Percentiles rank a stretch among this genome's conserved stretches.
Conservation (phyloP, 1,140 invertebrate genomes). For the Thaumetopoea pityocampa region DNA sequence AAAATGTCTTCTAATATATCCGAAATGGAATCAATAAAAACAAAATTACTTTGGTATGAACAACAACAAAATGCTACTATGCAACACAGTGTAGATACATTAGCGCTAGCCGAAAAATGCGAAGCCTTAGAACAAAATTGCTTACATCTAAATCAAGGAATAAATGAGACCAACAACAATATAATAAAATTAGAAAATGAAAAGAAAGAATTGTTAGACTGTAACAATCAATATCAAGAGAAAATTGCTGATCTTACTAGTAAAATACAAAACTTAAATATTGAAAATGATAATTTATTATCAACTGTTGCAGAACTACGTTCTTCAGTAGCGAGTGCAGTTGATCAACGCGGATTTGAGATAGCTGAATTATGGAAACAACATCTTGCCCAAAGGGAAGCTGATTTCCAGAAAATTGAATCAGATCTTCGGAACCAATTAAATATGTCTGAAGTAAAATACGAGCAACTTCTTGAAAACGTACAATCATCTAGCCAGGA, state of each 20-base stretch:
- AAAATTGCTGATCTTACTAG: slow-evolving; percentile 40
- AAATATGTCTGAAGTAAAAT: slow-evolving; percentile 64
- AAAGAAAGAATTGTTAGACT: slow-evolving; percentile 31
- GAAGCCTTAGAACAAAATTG: slow-evolving; percentile 61
- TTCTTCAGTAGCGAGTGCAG: slow-evolving; percentile 61
- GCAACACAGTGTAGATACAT: slow-evolving; percentile 31
- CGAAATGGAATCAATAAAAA: slow-evolving; percentile 32
- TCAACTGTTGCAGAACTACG: slow-evolving; percentile 63
- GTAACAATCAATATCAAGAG: slow-evolving; percentile 27
- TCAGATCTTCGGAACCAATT: slow-evolving; percentile 66
- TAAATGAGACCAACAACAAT: slow-evolving; percentile 38
- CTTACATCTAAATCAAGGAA: slow-evolving; percentile 43
- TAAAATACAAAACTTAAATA: slow-evolving; percentile 51
- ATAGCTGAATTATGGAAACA: slow-evolving; percentile 81
- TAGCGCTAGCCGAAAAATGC: slow-evolving; percentile 59
- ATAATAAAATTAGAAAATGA: slow-evolving; percentile 30
- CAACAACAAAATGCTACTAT: slow-evolving; percentile 21
- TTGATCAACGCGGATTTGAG: slow-evolving; percentile 79
- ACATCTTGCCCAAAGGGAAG: slow-evolving; percentile 78
- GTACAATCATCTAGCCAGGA: slow-evolving; percentile 63
- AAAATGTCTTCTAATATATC: slow-evolving; percentile 22
- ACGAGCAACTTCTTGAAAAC: slow-evolving; percentile 69
- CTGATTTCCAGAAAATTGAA: slow-evolving; percentile 76
- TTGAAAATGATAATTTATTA: slow-evolving; percentile 62
- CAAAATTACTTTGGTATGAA: slow-evolving; percentile 16